These are phyloP conservation scores for Crepidodera aurea DNA, from an alignment of 2,888 invertebrate genomes.

Conservation along the genomic window DNA sequence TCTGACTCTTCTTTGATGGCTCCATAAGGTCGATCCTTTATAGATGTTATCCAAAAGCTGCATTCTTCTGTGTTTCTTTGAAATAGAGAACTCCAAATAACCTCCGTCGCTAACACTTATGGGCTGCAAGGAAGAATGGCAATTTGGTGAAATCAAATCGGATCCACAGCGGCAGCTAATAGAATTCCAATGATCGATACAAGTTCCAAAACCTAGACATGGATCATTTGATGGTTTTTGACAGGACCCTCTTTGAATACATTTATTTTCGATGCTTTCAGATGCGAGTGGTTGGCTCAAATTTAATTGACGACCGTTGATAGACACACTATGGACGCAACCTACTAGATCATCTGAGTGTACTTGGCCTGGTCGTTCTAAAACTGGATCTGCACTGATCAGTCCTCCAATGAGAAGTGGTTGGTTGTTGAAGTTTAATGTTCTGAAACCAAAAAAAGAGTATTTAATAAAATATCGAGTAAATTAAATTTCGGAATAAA, in stretches of 20 bases:
- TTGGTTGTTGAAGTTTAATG: slow-evolving; percentile 90
- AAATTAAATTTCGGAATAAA: not conserved
- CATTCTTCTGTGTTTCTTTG: slow-evolving; percentile 87
- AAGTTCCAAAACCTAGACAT: slow-evolving; percentile 73
- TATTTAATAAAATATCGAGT: not conserved
- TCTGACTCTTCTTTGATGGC: slow-evolving; percentile 49
- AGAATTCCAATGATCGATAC: slow-evolving; percentile 86
- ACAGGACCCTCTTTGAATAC: slow-evolving; percentile 77
- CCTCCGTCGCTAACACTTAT: slow-evolving; percentile 81
- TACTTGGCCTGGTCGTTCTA: slow-evolving; percentile 89
- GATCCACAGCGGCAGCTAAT: slow-evolving; percentile 77
- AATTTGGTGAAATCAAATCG: slow-evolving; percentile 78
- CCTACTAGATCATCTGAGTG: slow-evolving; percentile 93
- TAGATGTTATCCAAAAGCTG: slow-evolving; percentile 84
- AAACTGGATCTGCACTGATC: slow-evolving; percentile 81
- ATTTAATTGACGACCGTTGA: slow-evolving; percentile 86
- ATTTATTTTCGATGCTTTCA: slow-evolving; percentile 77
- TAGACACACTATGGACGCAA: slow-evolving; percentile 88
- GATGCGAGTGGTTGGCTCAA: slow-evolving; percentile 79
- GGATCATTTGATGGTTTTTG: slow-evolving; percentile 62
- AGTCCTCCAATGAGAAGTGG: slow-evolving; percentile 87
- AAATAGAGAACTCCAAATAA: slow-evolving; percentile 78
- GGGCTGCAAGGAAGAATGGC: slow-evolving; percentile 79
- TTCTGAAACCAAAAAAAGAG: slow-evolving; percentile 68
- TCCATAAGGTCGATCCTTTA: slow-evolving; percentile 76